A percentile compares a stretch with the other conserved stretches of the same genome.
Conservation (phyloP, 2,113 vertebrate genomes). For the Pontoporia blainvillei region DNA sequence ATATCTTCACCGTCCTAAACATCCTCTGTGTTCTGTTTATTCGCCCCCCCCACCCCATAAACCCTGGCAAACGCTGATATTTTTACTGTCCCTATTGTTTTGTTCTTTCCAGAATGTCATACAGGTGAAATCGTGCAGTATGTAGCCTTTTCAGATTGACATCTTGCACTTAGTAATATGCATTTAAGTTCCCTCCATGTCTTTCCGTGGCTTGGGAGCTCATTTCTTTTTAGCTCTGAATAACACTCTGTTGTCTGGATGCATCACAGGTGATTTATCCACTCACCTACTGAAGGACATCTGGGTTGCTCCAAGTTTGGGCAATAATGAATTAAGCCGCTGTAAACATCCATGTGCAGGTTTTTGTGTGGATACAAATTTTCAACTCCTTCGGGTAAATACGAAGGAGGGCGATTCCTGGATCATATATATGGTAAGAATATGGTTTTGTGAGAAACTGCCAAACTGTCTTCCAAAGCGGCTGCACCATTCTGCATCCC, state of each 20-base stretch:
- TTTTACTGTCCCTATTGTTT: too few relatives aligned
- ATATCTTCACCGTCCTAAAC: neutral
- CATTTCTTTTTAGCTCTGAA: neutral
- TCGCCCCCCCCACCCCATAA: neutral
- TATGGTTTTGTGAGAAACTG: neutral
- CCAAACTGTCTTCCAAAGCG: neutral
- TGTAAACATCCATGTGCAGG: rapidly evolving
- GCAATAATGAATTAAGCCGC: neutral
- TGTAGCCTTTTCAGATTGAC: neutral
- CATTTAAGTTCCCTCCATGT: neutral
- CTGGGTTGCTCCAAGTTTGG: neutral
- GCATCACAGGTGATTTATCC: neutral
- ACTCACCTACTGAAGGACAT: neutral
- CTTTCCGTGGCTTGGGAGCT: too few relatives aligned
- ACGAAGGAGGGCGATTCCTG: neutral
- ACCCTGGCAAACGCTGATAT: neutral
- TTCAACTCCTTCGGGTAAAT: neutral
- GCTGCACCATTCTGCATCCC: rapidly evolving
- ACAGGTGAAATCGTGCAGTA: rapidly evolving
- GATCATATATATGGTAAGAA: rapidly evolving
- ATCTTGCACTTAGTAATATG: neutral
- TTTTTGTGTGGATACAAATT: neutral
- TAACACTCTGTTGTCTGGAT: neutral
- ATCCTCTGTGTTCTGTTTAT: neutral
- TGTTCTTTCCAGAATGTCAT: neutral